These are phyloP conservation scores for Microchrysa polita DNA, from an alignment of 2,888 invertebrate genomes.

Conservation along the genomic window DNA sequence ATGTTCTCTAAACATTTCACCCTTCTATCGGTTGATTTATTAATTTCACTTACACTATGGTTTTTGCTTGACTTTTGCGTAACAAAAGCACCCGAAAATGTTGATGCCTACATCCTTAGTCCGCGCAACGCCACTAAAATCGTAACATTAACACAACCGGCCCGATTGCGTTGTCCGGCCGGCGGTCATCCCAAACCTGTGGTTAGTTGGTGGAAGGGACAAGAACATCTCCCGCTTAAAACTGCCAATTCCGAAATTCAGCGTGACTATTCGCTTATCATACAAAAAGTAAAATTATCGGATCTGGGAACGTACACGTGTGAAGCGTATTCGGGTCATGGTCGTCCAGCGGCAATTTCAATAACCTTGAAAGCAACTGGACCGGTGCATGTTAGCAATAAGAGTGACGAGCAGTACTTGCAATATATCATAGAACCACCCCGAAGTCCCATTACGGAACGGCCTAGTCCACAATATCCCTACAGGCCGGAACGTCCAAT, in stretches of 20 bases:
- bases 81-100: conserved; percentile 53
- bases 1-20: conserved; percentile 42
- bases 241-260: conserved; percentile 69
- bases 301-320: conserved; percentile 89
- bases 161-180: conserved; percentile 80
- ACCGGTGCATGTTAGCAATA: conserved; percentile 70
- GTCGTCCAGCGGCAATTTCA: conserved; percentile 80
- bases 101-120: conserved; percentile 73
- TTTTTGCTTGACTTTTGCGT: conserved; percentile 18
- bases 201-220: conserved; percentile 87
- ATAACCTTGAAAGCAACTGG: conserved; percentile 77
- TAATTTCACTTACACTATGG: neutral
- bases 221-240: conserved; percentile 76
- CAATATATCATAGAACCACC: conserved; percentile 71
- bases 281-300: conserved; percentile 74
- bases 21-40: neutral
- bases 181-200: conserved; percentile 82
- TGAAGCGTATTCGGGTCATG: conserved; percentile 85
- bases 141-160: conserved; percentile 76
- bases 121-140: conserved; percentile 72
- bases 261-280: conserved; percentile 77
- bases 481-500: conserved; percentile 62
- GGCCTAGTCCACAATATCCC: conserved; percentile 61
- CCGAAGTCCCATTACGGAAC: conserved; percentile 59
- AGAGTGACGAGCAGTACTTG: conserved; percentile 69